Evolutionary conservation across 1,140 invertebrate species (phyloP), one percentile per base, ranked within the genome.

Genomic region (Agrilus planipennis): DNA sequence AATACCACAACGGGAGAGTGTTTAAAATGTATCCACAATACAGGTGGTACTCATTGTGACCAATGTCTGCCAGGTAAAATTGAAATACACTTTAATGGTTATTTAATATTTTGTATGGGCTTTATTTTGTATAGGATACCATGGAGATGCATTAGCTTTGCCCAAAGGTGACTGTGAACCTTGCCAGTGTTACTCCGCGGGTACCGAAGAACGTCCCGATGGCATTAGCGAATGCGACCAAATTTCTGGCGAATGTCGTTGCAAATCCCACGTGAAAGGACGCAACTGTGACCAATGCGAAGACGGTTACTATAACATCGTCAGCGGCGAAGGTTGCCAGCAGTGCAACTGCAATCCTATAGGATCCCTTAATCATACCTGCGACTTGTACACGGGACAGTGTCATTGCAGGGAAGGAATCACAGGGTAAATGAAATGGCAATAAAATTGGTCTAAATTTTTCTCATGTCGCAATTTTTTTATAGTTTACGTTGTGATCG

Each of bases 1-100:
- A 87, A 95, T 57, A 71, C 89, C 23, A 85, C 82, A 9, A 91
- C 84, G 16, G 95, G 94, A 27, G 84, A 93, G 59, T 99, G 95
- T 72, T 62, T 93, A 0, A 97, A 95, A 58, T 99, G 95, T 62
- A 93, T 97, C 41, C 88, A 96, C 60, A 95, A 95, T 53, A 97
- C 94, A 2, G 89, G 79, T 18, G 95, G 95, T 2, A 60, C 69
- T 7, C 73, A 79, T 49, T 89, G 94, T 61, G 91, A 97, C 46
- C 78, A 81, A 53, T 99, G 94, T 68, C 64, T 92, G 42, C 75
- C 83, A 36, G 89, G 86, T 81, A 59, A 60, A 55, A 49, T n/a
- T 21, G n/a, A 25, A 25, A 25, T 7, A 25, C 22, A 23, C 9
- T 28, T 38, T 25, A 30, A 14, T 25, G 16, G 39, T 21, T 41